Evolutionary conservation across 2,113 vertebrate genomes (phyloP).

Genomic region (Anolis sagrei): DNA sequence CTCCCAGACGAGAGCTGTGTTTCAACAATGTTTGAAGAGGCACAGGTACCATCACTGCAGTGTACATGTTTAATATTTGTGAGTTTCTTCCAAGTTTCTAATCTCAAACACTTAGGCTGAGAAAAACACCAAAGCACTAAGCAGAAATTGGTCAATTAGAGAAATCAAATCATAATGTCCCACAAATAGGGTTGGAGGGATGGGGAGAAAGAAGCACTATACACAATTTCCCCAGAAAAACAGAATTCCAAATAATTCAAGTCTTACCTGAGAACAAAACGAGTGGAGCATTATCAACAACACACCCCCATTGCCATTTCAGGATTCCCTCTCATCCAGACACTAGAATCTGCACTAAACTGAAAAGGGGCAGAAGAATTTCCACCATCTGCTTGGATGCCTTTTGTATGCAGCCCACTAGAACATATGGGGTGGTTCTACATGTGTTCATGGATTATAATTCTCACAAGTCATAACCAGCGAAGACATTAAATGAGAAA

Average conservation of each 20-base stretch:
- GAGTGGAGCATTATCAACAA: neutral
- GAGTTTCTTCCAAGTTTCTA: neutral
- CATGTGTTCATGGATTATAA: no score
- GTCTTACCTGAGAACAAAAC: neutral
- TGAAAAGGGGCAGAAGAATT: neutral
- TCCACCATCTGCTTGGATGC: neutral
- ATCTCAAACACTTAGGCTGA: neutral
- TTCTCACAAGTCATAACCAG: no score
- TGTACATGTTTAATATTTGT: neutral
- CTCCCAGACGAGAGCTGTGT: neutral
- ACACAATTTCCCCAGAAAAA: neutral
- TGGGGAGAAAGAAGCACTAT: neutral
- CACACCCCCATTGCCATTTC: neutral
- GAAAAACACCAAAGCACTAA: neutral
- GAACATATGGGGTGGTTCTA: no score
- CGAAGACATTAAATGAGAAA: no score
- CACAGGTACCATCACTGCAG: no score
- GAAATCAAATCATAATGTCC: neutral
- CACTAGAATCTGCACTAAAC: neutral
- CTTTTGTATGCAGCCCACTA: neutral
- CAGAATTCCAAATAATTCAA: neutral
- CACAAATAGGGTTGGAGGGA: neutral
- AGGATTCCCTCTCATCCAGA: neutral
- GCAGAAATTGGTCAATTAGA: neutral
- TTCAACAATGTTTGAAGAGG: neutral